Percentiles rank a stretch among this genome's conserved stretches.
Conservation (phyloP, 2,888 invertebrate species). For the Ephialtes manifestator region DNA sequence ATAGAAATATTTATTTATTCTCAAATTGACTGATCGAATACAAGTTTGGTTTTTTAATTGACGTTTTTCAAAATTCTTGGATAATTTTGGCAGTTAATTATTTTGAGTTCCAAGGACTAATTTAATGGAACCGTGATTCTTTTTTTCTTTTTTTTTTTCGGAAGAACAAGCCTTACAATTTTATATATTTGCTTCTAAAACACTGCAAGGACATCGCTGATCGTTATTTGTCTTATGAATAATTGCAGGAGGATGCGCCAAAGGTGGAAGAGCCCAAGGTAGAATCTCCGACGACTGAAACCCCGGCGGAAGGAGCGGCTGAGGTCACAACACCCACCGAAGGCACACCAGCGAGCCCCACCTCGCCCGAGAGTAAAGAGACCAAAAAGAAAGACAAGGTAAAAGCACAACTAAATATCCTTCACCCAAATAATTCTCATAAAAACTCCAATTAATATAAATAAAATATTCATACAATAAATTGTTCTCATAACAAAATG, state of each 20-base stretch:
- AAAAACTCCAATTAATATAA: no score
- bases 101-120: no score
- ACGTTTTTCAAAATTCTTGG: no score
- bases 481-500: not conserved
- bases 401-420: not conserved
- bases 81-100: no score
- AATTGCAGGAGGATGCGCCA: slow-evolving; percentile 76
- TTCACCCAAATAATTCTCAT: slow-evolving; percentile 41
- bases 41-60: no score
- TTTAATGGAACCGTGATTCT: no score
- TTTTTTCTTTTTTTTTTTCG: no score
- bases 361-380: slow-evolving; percentile 84
- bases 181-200: not conserved
- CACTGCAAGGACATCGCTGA: not conserved
- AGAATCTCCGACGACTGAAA: slow-evolving; percentile 78
- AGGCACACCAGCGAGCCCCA: slow-evolving; percentile 80
- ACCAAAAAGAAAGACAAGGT: slow-evolving; percentile 85
- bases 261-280: slow-evolving; percentile 81
- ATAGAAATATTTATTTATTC: no score
- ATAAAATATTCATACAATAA: slow-evolving; percentile 30
- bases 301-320: slow-evolving; percentile 79
- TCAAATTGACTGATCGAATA: not conserved
- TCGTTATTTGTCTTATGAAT: not conserved
- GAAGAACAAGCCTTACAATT: not conserved
- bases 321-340: slow-evolving; percentile 84